Evolutionary conservation across 2,797 vertebrate genomes (phyloP), one percentile per base, ranked within the genome.

Genomic region (Hydrolagus colliei): DNA sequence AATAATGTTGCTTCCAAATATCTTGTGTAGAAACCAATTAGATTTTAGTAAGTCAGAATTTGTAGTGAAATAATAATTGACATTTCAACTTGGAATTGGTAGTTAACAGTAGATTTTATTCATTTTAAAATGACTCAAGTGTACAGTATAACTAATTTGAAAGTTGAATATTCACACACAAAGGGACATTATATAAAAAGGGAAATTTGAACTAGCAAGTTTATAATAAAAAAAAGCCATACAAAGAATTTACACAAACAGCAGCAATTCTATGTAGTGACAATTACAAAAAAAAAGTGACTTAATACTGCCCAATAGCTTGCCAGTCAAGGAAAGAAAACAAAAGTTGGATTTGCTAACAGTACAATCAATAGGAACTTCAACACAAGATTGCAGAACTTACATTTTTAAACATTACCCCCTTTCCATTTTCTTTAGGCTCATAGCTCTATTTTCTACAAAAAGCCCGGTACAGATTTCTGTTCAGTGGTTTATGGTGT

Each of bases 381-480:
- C 95, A 96, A 97, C 96, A 96, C 95, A 96, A 95, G 92, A 93
- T 95, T 91, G 95, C 93, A 95, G 95, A 95, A 95, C 93, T 95
- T 95, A 96, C 96, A 96, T 94, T 94, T 93, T 93, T 41, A 62
- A 27, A 68, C 35, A 68, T 84, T 61, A 84, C 41, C 16, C 65
- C 79, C 35, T 41, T 84, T 27, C 79, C 62, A 35, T 84, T 71
- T 71, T 67, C 63, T 67, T 82, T 68, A 84, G 79, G 65, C 16
- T 84, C 79, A 67, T 84, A 84, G 79, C 65, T 68, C 32, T 71
- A 84, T 41, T 68, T 84, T 84, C 95, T 96, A 96, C 94, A 97
- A 98, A 88, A 97, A 93, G 95, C 94, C 95, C 94, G 74, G 92
- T 93, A 92, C 92, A 92, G 93, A 93, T 93, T 92, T 91, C 90